A percentile compares a stretch with the other conserved stretches of the same genome.
phyloP scores from a whole-genome alignment of 2,888 invertebrate genomes.

The Helobdella robusta region DNA sequence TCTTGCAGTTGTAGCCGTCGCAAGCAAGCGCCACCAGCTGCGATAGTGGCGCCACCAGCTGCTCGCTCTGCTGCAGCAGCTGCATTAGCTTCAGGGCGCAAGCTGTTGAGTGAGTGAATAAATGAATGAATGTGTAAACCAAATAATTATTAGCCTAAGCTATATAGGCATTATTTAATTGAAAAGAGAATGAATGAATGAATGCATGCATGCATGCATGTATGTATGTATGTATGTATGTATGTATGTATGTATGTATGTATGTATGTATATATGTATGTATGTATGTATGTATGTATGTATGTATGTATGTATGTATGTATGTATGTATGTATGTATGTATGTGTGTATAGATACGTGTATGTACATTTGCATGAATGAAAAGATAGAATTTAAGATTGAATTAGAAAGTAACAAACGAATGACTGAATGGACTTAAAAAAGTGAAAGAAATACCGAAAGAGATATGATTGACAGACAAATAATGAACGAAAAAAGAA shows the following conservation, averaged over 20 bases:
- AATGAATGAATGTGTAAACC: not conserved
- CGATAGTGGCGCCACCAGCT: constrained; percentile 61
- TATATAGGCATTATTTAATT: too few species aligned
- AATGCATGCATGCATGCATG: too few species aligned
- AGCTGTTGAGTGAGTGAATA: constrained; percentile 24
- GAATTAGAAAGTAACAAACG: too few species aligned
- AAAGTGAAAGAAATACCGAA: not conserved
- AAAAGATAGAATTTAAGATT: too few species aligned
- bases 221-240: too few species aligned
- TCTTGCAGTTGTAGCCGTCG: constrained; percentile 59
- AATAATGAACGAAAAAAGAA: not conserved
- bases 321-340: too few species aligned
- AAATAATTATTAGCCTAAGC: not conserved
- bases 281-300: not conserved
- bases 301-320: too few species aligned
- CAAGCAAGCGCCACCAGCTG: constrained; percentile 64
- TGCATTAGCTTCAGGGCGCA: constrained; percentile 52
- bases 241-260: too few species aligned
- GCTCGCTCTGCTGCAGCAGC: constrained; percentile 67
- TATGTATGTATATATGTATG: not conserved
- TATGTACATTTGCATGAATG: too few species aligned
- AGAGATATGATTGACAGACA: not conserved
- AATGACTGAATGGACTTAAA: not conserved
- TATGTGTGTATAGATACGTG: too few species aligned
- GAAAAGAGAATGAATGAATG: too few species aligned